Base-by-base conservation (phyloP, 2,888 invertebrate species). In the Drosophila monieri region DNA sequence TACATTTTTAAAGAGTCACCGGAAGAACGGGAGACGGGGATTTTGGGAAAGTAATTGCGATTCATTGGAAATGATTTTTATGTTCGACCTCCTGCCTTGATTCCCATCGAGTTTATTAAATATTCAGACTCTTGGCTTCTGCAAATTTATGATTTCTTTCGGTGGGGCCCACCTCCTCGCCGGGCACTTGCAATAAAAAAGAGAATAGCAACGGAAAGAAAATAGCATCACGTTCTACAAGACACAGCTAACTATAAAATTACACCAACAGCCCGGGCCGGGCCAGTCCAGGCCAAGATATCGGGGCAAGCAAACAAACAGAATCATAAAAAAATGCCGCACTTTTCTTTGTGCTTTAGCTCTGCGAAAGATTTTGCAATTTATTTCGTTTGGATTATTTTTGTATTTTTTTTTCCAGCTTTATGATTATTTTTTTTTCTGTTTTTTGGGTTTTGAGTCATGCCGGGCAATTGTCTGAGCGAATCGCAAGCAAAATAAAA, bases 1-100 rank as follows among this genome's bases (percentile, higher is more conserved):
- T 85, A 85, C 84, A 85, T 85, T 87, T 84, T 85, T 85, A 81
- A 85, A 85, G 73, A 87, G 76, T 53, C 72, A 30, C 43, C 58
- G 56, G 52, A 35, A 47, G 47, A 25, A 23, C 47, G 47, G n/a
- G 15, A 46, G 25, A 41, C 39, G 39, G 39, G 39, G 39, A 8
- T 41, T 46, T 18, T 39, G 44, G 69, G 62, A 67, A 75, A 72
- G 61, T 73, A 73, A 74, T 74, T 69, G 69, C 44, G 30, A 37
- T 53, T 57, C 58, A 57, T 72, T 76, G 70, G 46, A 43, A 53
- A 30, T 65, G 59, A 73, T 80, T 80, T 76, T 68, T 72, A 61
- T 54, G 25, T 53, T 32, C 49, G 67, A 49, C 68, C 65, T 65
- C 64, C 64, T 66, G 65, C 66, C 65, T 43, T 66, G 47, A 30